Conservation (phyloP, 2,888 invertebrate genomes). For the Eristalis arbustorum region DNA sequence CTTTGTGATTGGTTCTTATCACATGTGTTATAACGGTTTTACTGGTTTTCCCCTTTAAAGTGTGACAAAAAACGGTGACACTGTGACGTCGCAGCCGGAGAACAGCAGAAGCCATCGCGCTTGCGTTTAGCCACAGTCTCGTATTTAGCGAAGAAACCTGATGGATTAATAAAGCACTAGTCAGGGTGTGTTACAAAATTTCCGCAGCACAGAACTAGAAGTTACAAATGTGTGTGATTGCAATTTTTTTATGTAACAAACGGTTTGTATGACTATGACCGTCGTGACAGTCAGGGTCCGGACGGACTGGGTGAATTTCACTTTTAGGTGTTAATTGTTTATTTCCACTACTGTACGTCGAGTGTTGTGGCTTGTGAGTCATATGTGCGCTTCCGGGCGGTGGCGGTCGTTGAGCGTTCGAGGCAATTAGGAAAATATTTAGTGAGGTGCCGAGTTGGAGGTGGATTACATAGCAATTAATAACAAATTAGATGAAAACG, state of each 20-base stretch:
- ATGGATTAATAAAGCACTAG: background rate
- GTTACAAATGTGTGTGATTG: background rate
- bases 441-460: background rate
- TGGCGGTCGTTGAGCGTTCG: background rate
- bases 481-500: constrained; percentile 21
- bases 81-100: constrained; percentile 18
- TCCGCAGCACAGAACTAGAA: constrained; percentile 15
- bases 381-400: background rate
- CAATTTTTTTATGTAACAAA: constrained; percentile 37
- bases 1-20: constrained; percentile 37
- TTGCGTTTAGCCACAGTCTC: background rate
- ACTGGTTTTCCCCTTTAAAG: constrained; percentile 23
- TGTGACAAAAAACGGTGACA: constrained; percentile 41
- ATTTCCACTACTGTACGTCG: background rate
- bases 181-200: constrained; percentile 30
- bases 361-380: background rate
- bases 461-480: constrained; percentile 24
- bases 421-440: constrained; percentile 4
- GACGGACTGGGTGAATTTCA: constrained; percentile 23
- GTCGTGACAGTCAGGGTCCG: background rate
- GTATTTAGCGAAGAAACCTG: background rate
- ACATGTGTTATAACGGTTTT: constrained; percentile 49
- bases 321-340: constrained; percentile 47
- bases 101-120: background rate
- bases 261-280: background rate